phyloP scores from a whole-genome alignment of 2,113 vertebrate species.

The Cromileptes altivelis region DNA sequence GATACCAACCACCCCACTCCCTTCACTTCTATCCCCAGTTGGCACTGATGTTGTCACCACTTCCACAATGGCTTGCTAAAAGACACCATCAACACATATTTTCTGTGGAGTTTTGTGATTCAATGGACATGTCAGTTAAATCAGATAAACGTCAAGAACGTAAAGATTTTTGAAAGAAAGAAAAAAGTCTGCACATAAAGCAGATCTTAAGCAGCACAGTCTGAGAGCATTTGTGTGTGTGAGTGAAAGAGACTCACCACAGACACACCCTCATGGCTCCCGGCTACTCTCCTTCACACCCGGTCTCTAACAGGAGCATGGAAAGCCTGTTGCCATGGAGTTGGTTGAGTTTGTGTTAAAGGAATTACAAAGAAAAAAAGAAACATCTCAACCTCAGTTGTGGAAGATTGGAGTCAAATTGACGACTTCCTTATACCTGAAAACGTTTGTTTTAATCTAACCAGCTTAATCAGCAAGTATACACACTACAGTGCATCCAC shows the following conservation, averaged over 20 bases:
- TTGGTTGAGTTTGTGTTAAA: constrained; percentile 23
- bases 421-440: background rate
- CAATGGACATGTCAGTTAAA: background rate
- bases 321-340: constrained; percentile 61
- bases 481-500: background rate
- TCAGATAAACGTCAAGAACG: background rate
- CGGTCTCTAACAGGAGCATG: constrained; percentile 18
- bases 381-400: background rate
- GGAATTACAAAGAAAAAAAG: background rate
- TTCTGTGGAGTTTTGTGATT: constrained; percentile 12
- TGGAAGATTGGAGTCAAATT: background rate
- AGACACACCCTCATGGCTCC: constrained; percentile 47
- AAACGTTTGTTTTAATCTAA: background rate
- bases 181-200: background rate
- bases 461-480: background rate
- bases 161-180: background rate
- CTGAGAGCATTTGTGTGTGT: constrained; percentile 18
- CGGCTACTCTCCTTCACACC: constrained; percentile 44
- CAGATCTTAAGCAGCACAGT: background rate
- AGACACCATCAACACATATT: background rate
- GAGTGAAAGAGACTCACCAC: constrained; percentile 6
- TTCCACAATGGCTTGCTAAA: background rate
- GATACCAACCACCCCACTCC: background rate
- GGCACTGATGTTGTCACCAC: constrained; percentile 22
- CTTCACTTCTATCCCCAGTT: constrained; percentile 14